Evolutionary conservation across 2,888 invertebrate species (phyloP).

Genomic region (Chalcosyrphus nemorum): DNA sequence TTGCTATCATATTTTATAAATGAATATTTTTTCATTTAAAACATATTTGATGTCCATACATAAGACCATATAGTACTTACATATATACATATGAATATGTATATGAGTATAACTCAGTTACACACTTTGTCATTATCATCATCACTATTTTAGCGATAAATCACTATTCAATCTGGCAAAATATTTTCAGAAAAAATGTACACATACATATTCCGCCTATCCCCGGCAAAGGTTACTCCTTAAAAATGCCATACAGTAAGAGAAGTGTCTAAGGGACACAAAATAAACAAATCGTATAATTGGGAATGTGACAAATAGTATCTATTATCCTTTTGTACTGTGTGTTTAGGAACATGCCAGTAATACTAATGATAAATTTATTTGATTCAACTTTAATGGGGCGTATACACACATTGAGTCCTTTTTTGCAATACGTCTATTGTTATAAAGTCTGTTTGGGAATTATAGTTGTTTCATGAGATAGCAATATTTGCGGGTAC

Average conservation of each 20-base stretch:
- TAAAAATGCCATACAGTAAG: not conserved
- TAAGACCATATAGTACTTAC: not conserved
- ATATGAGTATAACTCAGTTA: no score
- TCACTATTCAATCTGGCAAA: slow-evolving; percentile 49
- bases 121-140: not conserved
- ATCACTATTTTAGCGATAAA: slow-evolving; percentile 20
- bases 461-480: slow-evolving; percentile 25
- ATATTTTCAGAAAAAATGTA: slow-evolving; percentile 43
- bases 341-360: slow-evolving; percentile 31
- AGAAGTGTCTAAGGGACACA: slow-evolving; percentile 11
- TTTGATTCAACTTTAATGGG: slow-evolving; percentile 60
- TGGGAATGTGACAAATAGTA: slow-evolving; percentile 46
- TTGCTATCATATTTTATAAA: no score
- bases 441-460: slow-evolving; percentile 10
- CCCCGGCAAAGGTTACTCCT: slow-evolving; percentile 11
- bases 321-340: slow-evolving; percentile 42
- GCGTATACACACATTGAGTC: slow-evolving; percentile 36
- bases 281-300: slow-evolving; percentile 16
- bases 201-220: slow-evolving; percentile 44
- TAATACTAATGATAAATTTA: slow-evolving; percentile 57
- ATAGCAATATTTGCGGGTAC: slow-evolving; percentile 35
- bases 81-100: not conserved
- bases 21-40: no score
- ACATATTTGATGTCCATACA: not conserved
- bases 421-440: slow-evolving; percentile 27